A percentile compares a stretch with the other conserved stretches of the same genome.
Evolutionary conservation across 2,797 vertebrate genomes (phyloP).

Genomic region (Crypturellus tataupa): DNA sequence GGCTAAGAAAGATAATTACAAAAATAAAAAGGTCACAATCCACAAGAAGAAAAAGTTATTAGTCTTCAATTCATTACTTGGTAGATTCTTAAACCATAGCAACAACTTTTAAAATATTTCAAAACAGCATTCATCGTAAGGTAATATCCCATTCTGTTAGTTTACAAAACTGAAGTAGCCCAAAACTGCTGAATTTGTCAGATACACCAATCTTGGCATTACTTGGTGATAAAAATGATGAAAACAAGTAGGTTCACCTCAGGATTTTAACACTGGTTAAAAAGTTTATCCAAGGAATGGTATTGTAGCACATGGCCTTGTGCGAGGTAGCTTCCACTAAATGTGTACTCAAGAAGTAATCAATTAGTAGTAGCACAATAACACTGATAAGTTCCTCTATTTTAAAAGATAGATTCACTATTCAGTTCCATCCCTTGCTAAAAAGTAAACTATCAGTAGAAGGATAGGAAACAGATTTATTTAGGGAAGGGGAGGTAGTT

Average conservation of each 20-base stretch:
- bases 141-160: neutral
- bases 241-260: neutral
- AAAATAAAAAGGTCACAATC: neutral
- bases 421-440: neutral
- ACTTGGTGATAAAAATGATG: neutral
- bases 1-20: neutral
- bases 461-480: neutral
- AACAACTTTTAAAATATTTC: neutral
- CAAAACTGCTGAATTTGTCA: neutral
- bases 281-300: neutral
- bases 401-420: neutral
- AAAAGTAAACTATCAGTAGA: neutral
- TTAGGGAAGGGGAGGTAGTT: neutral
- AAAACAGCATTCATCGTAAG: neutral
- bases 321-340: neutral
- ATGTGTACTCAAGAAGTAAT: neutral
- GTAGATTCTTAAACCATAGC: neutral
- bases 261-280: neutral
- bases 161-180: neutral
- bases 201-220: neutral
- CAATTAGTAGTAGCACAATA: fast-evolving
- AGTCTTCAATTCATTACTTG: neutral
- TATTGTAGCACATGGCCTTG: neutral
- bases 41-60: neutral
- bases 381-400: neutral